Evolutionary conservation across 2,888 invertebrate species (phyloP).

Genomic region (Limenitis arthemis): DNA sequence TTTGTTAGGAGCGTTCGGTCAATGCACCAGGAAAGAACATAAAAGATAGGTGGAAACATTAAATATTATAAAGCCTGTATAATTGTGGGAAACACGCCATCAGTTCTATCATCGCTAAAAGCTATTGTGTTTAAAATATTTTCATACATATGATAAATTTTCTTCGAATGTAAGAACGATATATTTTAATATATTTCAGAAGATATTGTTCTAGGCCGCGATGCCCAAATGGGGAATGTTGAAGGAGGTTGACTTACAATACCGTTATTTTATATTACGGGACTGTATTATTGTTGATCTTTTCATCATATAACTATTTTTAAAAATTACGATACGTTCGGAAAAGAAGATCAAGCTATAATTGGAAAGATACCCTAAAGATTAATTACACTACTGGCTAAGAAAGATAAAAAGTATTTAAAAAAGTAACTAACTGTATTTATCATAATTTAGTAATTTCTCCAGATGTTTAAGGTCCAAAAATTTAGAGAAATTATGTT

Average conservation of each 20-base stretch:
- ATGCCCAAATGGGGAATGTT: background rate
- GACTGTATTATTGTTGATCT: too few species aligned
- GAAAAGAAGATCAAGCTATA: too few species aligned
- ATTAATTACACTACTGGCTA: too few species aligned
- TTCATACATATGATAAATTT: background rate
- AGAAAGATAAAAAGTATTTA: too few species aligned
- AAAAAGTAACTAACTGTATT: too few species aligned
- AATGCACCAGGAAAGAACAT: background rate
- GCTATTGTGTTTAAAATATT: background rate
- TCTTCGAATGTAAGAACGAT: background rate
- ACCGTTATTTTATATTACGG: background rate
- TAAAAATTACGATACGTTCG: too few species aligned
- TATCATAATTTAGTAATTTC: too few species aligned
- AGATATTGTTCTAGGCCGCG: conserved; percentile 1
- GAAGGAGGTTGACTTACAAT: conserved; percentile 1
- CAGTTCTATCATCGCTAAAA: background rate
- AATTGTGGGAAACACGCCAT: conserved; percentile 9
- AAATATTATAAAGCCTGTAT: conserved; percentile 6
- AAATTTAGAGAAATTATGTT: too few species aligned
- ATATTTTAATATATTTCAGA: background rate
- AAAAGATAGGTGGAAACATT: background rate
- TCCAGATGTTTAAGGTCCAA: too few species aligned
- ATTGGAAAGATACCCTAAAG: too few species aligned
- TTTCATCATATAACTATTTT: too few species aligned
- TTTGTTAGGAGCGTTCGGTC: background rate